Conservation (phyloP, 2,888 invertebrate species). For the Trichogramma dendrolimi region DNA sequence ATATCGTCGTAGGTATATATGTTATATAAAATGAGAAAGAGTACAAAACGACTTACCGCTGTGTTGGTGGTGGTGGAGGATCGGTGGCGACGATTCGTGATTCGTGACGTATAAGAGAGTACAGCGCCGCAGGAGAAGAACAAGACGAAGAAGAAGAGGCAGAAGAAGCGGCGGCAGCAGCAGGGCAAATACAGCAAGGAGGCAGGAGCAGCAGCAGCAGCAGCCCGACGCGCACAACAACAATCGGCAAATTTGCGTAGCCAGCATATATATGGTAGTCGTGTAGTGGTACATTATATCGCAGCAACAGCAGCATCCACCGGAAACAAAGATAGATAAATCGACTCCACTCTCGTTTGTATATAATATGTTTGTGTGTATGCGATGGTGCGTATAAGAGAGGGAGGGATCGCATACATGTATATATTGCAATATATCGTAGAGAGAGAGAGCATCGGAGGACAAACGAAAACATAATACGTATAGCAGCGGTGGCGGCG, state of each 20-base stretch:
- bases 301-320: conserved; percentile 2
- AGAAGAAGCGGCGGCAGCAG: background rate
- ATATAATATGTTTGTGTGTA: no score
- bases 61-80: background rate
- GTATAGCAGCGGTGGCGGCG: no score
- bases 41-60: conserved; percentile 22
- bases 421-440: no score
- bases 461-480: no score
- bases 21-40: background rate
- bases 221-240: background rate
- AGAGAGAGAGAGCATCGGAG: no score
- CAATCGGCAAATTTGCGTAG: background rate
- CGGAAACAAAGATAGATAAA: conserved; percentile 16
- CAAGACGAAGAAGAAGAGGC: background rate
- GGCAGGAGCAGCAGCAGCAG: background rate
- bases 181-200: background rate
- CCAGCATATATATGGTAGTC: conserved; percentile 4
- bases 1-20: background rate
- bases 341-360: no score
- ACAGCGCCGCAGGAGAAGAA: background rate
- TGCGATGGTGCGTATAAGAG: no score
- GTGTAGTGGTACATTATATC: background rate
- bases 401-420: no score
- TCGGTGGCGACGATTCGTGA: background rate
- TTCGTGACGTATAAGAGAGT: no score